Evolutionary conservation across 2,113 vertebrate species (phyloP).

Genomic region (Scalopus aquaticus): DNA sequence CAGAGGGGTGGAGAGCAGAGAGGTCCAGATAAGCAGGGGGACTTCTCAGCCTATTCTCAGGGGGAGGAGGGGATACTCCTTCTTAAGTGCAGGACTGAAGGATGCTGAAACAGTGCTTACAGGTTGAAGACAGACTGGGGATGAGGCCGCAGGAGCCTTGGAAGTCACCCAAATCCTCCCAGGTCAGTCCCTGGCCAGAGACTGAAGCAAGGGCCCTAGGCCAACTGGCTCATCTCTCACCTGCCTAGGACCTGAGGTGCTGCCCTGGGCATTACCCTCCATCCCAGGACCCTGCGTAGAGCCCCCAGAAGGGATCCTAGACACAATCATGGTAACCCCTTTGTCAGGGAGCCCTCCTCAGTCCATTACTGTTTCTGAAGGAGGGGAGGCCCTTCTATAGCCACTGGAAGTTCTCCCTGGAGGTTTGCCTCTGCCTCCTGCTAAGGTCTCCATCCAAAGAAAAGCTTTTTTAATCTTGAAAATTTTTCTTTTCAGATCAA

Average conservation of each 20-base stretch:
- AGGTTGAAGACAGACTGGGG: neutral
- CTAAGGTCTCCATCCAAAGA: neutral
- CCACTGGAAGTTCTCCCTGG: neutral
- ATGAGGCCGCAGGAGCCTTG: neutral
- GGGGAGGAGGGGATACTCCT: neutral
- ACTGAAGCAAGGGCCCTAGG: neutral
- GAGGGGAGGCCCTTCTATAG: no score
- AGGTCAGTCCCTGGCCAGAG: neutral
- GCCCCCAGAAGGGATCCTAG: neutral
- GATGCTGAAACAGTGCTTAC: neutral
- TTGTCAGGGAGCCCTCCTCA: neutral
- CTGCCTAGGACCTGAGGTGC: neutral
- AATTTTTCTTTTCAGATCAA: conserved; percentile 36
- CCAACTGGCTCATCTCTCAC: neutral
- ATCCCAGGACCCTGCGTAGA: neutral
- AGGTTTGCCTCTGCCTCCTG: neutral
- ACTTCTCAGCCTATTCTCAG: neutral
- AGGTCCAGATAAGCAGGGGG: neutral
- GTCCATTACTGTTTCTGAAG: no score
- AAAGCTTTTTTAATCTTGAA: neutral
- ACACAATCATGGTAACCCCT: neutral
- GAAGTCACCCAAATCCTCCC: neutral
- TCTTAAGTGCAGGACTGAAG: neutral
- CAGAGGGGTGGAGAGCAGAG: neutral
- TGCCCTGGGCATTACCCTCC: no score